Evolutionary conservation across 2,113 vertebrate species (phyloP), one percentile per base, ranked within the genome.

Genomic region (Xyliphius kryptos): DNA sequence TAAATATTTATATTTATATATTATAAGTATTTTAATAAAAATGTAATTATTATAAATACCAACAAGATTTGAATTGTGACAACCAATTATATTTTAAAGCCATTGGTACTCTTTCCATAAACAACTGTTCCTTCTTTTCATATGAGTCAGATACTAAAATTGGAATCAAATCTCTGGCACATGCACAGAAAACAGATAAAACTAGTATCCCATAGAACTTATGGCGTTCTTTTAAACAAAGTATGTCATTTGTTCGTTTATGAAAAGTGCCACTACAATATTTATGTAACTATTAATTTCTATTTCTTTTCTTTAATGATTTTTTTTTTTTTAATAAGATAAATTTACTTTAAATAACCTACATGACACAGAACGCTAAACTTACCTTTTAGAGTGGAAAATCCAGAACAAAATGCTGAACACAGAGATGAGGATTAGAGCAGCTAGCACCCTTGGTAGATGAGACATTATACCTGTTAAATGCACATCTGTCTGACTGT

Each of bases 311-410:
- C 26, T 32, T 32, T 32, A 32, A 32, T 32, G 26, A 32, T 32
- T 32, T 5, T 3, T 32, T 32, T 5, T 32, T 32, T 32, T 32
- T 5, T 5, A 32, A 32, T 32, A 32, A 32, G 26, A 32, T 32
- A 32, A 32, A 32, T 32, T 32, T 32, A 32, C 26, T 32, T 6
- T 32, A 32, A 32, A 32, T 32, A 6, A 6, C 26, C 4, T 32
- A 1, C 26, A 32, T 32, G 26, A 8, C 12, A 9, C 12, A 22
- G 10, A n/a, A 59, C 11, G 1, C 16, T 14, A 8, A 15, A 36
- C 64, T 58, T n/a, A 66, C 64, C 47, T 59, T 11, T 58, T 5
- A 36, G 8, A 15, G 19, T 19, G 40, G 9, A 16, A 26, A n/a
- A 43, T 14, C 64, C 51, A 57, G 47, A 37, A 1, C 14, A 54